Evolutionary conservation across 64 coral and sea anemone genomes (phyloP).

Genomic region (Catalaphyllia jardinei): DNA sequence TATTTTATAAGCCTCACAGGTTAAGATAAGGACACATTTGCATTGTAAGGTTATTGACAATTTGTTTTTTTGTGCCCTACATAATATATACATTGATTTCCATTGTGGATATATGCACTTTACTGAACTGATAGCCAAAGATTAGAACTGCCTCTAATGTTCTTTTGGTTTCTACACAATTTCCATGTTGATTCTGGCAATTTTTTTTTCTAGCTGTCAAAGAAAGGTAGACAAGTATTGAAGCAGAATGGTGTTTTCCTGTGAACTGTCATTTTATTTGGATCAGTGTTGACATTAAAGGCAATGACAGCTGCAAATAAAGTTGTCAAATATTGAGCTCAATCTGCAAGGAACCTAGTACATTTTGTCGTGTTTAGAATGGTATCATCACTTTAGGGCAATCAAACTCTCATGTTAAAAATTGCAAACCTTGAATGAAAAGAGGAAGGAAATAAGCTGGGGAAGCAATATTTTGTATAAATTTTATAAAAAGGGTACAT

Average conservation of each 20-base stretch:
- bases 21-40: background rate
- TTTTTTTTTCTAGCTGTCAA: constrained; percentile 3
- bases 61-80: background rate
- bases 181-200: background rate
- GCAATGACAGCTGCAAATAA: background rate
- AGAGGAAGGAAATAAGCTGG: background rate
- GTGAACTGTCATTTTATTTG: constrained; percentile 10
- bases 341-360: background rate
- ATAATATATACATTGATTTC: constrained; percentile 1
- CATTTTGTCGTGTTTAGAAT: constrained; percentile 7
- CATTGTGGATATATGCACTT: background rate
- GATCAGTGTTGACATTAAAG: background rate
- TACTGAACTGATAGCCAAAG: background rate
- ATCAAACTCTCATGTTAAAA: constrained; percentile 4
- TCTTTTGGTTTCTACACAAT: background rate
- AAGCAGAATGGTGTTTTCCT: background rate
- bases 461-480: too few relatives aligned
- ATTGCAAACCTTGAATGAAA: background rate
- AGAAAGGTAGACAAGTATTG: background rate
- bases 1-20: constrained; percentile 1
- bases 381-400: background rate
- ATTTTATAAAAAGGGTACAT: background rate
- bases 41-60: background rate
- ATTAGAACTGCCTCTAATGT: background rate
- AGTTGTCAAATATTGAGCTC: constrained; percentile 10